Percentiles rank a stretch among this genome's conserved stretches.
Evolutionary conservation across 2,113 vertebrate species (phyloP).

Genomic region (Mobula birostris): DNA sequence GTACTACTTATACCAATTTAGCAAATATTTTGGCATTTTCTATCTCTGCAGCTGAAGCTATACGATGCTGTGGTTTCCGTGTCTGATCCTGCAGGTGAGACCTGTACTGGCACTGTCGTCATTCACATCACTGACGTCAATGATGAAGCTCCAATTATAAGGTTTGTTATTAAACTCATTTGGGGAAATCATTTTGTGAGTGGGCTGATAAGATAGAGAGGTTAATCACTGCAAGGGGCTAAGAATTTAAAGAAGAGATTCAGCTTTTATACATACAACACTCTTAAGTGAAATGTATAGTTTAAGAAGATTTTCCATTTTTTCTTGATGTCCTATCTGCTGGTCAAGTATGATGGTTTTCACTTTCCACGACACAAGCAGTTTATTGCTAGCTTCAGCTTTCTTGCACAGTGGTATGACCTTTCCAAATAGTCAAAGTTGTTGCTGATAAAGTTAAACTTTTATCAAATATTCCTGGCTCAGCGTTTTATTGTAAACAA

Average conservation of each 20-base stretch:
- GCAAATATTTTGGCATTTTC: neutral
- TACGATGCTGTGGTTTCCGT: slow-evolving; percentile 11
- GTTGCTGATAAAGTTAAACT: too few relatives aligned
- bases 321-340: neutral
- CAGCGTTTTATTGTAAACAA: too few relatives aligned
- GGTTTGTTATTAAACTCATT: neutral
- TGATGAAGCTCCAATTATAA: slow-evolving; percentile 18
- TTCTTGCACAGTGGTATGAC: too few relatives aligned
- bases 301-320: neutral
- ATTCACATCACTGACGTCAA: slow-evolving; percentile 18
- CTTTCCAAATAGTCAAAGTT: too few relatives aligned
- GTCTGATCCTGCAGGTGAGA: neutral
- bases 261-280: neutral
- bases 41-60: neutral
- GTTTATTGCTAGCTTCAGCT: too few relatives aligned
- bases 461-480: too few relatives aligned
- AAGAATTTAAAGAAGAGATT: neutral
- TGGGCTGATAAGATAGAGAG: too few relatives aligned
- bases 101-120: neutral
- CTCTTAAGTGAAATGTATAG: neutral
- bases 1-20: too few relatives aligned
- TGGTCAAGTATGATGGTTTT: neutral
- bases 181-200: neutral
- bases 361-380: too few relatives aligned
- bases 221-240: too few relatives aligned